Evolutionary conservation across 2,888 invertebrate species (phyloP), one percentile per base, ranked within the genome.

Genomic region (Buathra laborator): DNA sequence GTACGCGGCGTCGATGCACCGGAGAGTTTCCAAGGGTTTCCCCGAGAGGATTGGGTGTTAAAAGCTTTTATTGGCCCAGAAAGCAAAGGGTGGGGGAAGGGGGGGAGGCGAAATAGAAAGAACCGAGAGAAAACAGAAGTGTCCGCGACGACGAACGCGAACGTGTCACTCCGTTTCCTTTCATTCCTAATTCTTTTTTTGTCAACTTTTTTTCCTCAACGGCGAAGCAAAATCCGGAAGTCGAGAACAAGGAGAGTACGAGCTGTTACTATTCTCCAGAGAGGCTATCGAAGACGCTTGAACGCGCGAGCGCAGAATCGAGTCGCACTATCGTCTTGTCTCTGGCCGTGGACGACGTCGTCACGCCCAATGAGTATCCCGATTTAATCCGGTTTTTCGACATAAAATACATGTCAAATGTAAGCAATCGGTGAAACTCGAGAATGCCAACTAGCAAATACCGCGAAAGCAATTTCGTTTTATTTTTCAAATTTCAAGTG

Each of bases 41-140:
- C 43, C 71, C 66, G 68, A 85, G 78, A 76, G 81, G 81, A 87
- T 88, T 86, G 76, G 75, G 86, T 86, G 90, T 90, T 89, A 89
- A 91, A 91, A 91, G 89, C 89, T 89, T 91, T 91, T 90, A 92
- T 90, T 88, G 89, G 82, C 85, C 53, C 81, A 78, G 71, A 37
- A 37, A 37, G 37, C 37, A 37, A 37, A 37, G 37, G 84, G 74
- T 24, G 56, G 16, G 19, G 51, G 7, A 37, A 37, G 9, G 37
- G 84, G 74, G 19, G 56, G 16, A 14, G 59, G 4, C 16, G 16
- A 46, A 24, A 43, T 19, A 32, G 70, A 75, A 72, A 59, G 37
- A 53, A 32, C 44, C 37, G 46, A 19, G 46, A 46, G 19, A 67
- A 19, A 71, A 29, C 66, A 56, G 19, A 46, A 14, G 44, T 43